These are phyloP conservation scores for Schizaphis graminum DNA, from an alignment of 2,888 invertebrate genomes.

Conservation along the genomic window DNA sequence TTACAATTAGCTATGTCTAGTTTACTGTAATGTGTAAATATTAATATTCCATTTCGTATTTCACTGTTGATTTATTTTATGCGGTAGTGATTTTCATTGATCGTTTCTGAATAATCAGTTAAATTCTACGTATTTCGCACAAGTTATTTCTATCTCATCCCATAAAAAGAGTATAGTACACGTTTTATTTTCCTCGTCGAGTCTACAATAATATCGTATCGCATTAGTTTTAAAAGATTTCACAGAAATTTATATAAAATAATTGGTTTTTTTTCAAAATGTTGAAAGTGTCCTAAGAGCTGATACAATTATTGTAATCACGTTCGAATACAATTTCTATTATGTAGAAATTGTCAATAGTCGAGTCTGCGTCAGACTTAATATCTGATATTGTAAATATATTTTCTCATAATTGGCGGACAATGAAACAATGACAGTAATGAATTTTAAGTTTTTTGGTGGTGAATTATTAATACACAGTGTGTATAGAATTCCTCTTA, in stretches of 20 bases:
- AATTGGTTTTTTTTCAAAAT: background rate
- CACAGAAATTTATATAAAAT: background rate
- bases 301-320: background rate
- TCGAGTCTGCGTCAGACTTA: background rate
- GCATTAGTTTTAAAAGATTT: background rate
- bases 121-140: background rate
- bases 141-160: background rate
- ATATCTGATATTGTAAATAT: background rate
- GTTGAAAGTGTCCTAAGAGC: background rate
- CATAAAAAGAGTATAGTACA: background rate
- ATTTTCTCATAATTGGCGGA: background rate
- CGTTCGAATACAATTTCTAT: background rate
- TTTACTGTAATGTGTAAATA: background rate
- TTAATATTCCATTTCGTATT: background rate
- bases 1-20: background rate
- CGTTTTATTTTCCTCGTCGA: background rate
- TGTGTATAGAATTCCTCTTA: background rate
- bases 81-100: background rate
- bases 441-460: background rate
- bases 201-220: background rate
- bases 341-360: background rate
- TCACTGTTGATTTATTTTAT: background rate
- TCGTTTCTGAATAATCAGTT: background rate
- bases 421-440: background rate
- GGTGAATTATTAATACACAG: background rate